phyloP scores from a whole-genome alignment of 2,888 invertebrate species.

The Erebia aethiops region DNA sequence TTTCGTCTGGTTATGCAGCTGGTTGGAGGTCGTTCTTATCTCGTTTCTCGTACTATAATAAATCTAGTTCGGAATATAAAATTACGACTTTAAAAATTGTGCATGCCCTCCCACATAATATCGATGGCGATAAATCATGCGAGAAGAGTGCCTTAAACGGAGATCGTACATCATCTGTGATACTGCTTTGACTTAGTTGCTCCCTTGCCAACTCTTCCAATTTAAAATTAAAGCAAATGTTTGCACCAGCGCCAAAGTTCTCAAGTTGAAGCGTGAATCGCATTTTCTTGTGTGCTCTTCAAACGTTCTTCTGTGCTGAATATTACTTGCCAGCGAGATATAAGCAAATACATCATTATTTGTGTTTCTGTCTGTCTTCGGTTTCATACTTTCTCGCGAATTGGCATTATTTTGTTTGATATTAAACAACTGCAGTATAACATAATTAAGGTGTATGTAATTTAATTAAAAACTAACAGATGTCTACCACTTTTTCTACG shows the following conservation, averaged over 20 bases:
- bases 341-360: slow-evolving; percentile 8
- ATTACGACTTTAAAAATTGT: slow-evolving; percentile 17
- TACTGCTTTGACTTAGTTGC: slow-evolving; percentile 37
- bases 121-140: slow-evolving; percentile 35
- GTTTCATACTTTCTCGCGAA: background rate
- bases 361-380: slow-evolving; percentile 1
- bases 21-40: too few relatives aligned
- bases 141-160: slow-evolving; percentile 31
- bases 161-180: slow-evolving; percentile 38
- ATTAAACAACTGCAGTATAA: too few relatives aligned
- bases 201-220: slow-evolving; percentile 39
- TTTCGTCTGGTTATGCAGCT: too few relatives aligned
- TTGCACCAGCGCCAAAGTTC: slow-evolving; percentile 38
- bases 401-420: background rate
- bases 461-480: too few relatives aligned
- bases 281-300: slow-evolving; percentile 19
- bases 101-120: slow-evolving; percentile 14
- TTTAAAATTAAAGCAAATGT: slow-evolving; percentile 41
- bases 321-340: slow-evolving; percentile 14
- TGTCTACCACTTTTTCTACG: too few relatives aligned
- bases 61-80: background rate
- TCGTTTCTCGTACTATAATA: too few relatives aligned
- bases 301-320: slow-evolving; percentile 10
- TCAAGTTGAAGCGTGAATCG: slow-evolving; percentile 31
- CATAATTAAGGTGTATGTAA: too few relatives aligned